Conservation (phyloP, 1,140 invertebrate species). For the Drosophila funebris region DNA sequence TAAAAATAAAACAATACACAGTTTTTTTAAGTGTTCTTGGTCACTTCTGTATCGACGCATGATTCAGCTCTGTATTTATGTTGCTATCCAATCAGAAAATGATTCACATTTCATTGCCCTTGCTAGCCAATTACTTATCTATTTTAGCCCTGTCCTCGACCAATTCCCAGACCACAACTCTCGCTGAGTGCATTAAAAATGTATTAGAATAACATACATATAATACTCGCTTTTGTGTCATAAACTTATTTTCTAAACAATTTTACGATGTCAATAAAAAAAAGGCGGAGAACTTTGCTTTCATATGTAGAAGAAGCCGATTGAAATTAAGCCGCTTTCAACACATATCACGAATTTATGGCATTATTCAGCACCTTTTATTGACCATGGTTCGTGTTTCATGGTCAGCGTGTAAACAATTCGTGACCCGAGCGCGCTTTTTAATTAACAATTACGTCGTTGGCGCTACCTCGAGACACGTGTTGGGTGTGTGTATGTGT, state of each 20-base stretch:
- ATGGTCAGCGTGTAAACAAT: conserved; percentile 35
- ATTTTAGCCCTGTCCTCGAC: conserved; percentile 1
- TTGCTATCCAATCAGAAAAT: conserved; percentile 20
- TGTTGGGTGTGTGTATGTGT: conserved; percentile 30
- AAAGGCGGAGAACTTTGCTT: not conserved
- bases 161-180: not conserved
- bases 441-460: conserved; percentile 75
- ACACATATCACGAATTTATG: conserved; percentile 19
- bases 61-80: conserved; percentile 2
- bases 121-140: conserved; percentile 62
- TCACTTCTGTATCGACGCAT: not conserved
- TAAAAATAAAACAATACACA: no score
- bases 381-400: conserved; percentile 18
- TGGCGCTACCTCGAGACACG: conserved; percentile 38
- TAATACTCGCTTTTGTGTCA: conserved; percentile 47
- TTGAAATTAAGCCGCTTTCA: not conserved
- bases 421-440: conserved; percentile 59
- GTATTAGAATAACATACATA: conserved; percentile 57
- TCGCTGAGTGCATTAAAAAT: conserved; percentile 55
- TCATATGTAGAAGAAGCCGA: no score
- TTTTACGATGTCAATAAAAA: conserved; percentile 60
- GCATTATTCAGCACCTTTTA: conserved; percentile 30
- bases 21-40: no score
- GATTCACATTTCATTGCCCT: conserved; percentile 7
- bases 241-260: conserved; percentile 54